Base-by-base conservation (phyloP, 2,888 invertebrate genomes). In the Neoitamus cyanurus region DNA sequence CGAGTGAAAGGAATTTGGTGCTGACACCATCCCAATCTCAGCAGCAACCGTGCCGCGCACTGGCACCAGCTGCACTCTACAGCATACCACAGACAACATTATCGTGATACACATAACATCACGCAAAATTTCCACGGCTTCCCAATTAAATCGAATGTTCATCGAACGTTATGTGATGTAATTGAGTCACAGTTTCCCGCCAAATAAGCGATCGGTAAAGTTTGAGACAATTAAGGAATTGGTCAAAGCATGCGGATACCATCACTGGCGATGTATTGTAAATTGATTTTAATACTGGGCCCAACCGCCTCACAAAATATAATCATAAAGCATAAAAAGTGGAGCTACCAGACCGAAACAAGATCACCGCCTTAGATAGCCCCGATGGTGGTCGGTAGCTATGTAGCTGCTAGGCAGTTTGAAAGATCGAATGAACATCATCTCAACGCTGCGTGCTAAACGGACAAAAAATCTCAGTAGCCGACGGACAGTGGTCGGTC, bases 121-220 rank as follows among this genome's bases (percentile, higher is more conserved):
- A 73, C 73, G 73, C 73, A 73, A 73, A 34, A 73, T 34, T 34
- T 73, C 73, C 15, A 73, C 25, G n/a, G 36, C 36, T 73, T 73
- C 36, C 70, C 73, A 73, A 73, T 73, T 73, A 73, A 73, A 73
- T 73, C 20, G 73, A 73, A 36, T 73, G 73, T 73, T 73, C 34
- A 73, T 73, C 73, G 73, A 73, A 58, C 58, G 31, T 73, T 73
- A 73, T 25, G 36, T 73, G 73, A 73, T 36, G 73, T 34, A 73
- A 73, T 36, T 15, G 36, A 34, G 36, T 34, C 36, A 36, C 58
- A 58, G 58, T 58, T 25, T 58, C 25, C 58, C 58, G 58, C 58
- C 58, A 58, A 58, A 58, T 58, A 58, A 58, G 58, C 15, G 25
- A 58, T 6, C 58, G 20, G 58, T 20, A 58, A 0, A 42, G n/a